These are phyloP conservation scores for Tapera naevia DNA, from an alignment of 2,797 vertebrate genomes.

Conservation along the genomic window DNA sequence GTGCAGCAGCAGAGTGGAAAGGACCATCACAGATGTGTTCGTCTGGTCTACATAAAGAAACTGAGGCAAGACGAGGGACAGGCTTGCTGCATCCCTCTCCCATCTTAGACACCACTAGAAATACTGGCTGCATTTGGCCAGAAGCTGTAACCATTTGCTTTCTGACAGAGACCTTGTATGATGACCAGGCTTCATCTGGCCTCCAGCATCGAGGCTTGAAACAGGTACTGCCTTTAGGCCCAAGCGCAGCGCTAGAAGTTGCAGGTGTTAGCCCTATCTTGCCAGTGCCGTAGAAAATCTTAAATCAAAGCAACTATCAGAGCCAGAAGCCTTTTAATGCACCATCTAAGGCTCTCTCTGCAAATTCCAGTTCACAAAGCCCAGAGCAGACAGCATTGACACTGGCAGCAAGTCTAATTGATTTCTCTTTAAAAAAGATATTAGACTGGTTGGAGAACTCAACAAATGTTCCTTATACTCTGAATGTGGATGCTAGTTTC, in stretches of 20 bases:
- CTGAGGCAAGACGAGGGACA: fast-evolving
- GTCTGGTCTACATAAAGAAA: not conserved
- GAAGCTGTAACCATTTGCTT: not conserved
- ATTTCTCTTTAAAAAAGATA: not conserved
- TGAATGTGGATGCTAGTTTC: not conserved
- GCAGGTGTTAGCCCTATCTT: not conserved
- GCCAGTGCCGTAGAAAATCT: not conserved
- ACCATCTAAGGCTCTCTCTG: not conserved
- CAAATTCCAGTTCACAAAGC: not conserved
- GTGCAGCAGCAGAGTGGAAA: not conserved
- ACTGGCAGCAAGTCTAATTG: not conserved
- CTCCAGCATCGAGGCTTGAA: not conserved
- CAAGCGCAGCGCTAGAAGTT: not conserved
- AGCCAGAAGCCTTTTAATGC: not conserved
- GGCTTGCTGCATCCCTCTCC: not conserved
- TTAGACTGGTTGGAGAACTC: not conserved
- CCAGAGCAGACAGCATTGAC: not conserved
- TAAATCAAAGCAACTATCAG: not conserved
- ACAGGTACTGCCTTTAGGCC: not conserved
- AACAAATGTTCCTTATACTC: not conserved
- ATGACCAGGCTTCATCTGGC: not conserved
- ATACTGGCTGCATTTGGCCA: not conserved
- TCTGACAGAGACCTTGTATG: not conserved
- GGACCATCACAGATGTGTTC: not conserved
- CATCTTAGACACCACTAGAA: not conserved